Evolutionary conservation across 92 coral and sea anemone species (phyloP), one percentile per base, ranked within the genome.

Genomic region (Chrysogorgia sp.): DNA sequence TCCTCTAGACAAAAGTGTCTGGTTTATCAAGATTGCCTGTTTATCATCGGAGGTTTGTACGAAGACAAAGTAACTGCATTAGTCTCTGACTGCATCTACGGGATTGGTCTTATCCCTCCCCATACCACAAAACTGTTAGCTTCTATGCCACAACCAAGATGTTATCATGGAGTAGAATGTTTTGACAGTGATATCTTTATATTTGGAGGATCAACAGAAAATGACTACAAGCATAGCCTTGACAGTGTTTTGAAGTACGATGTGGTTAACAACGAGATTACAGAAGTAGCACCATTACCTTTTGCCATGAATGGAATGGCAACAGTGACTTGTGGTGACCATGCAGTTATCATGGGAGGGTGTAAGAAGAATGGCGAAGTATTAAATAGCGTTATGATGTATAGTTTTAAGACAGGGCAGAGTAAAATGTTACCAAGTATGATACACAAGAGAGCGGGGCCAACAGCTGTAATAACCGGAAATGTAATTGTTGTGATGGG

Each of bases 401-500:
- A 52, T 17, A 52, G 26, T 6, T 17, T 52, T 17, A 17, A 3
- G 22, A 80, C 84, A 67, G 97, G 97, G 35, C 80, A 87, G 75
- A 90, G 97, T 92, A 57, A 75, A 9, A 69, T 26, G 28, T 64
- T 90, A 3, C 87, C 96, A 84, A n/a, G n/a, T n/a, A n/a, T n/a
- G n/a, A n/a, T n/a, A n/a, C n/a, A n/a, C n/a, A n/a, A n/a, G n/a
- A n/a, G 81, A 53, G 76, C 84, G 32, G 87, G 76, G 67, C 92
- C 96, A 0, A 90, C 91, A 47, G 96, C 92, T 6, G 86, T 87
- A n/a, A 71, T 77, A 12, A 71, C 88, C 81, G 75, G 85, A 56
- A 85, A 81, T 0, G 71, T 74, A 26, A 77, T 92, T 62, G 71
- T 86, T 33, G 92, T 92, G 19, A 84, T 90, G 8, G 97, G 97